These are phyloP conservation scores for Mactra quadrangularis DNA, from an alignment of 1,140 invertebrate genomes.

Conservation along the genomic window DNA sequence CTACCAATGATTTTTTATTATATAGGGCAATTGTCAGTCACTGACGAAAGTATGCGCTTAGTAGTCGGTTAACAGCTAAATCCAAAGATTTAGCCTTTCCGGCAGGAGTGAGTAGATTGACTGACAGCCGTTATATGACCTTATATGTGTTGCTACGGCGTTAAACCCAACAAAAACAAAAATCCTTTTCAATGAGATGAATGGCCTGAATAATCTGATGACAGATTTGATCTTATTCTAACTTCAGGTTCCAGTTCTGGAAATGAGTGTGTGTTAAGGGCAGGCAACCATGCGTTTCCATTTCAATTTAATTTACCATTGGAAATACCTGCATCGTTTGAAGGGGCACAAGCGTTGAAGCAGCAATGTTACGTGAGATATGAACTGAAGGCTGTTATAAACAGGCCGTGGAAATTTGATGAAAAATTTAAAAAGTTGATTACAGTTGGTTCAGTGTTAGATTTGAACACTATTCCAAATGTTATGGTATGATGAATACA, in stretches of 20 bases:
- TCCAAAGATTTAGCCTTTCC: too few relatives aligned
- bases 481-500: conserved; percentile 16
- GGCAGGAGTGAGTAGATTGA: too few relatives aligned
- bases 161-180: too few relatives aligned
- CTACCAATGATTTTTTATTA: too few relatives aligned
- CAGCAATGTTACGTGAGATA: conserved; percentile 28
- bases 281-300: conserved; percentile 44
- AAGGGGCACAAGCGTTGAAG: neutral
- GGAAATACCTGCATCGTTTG: conserved; percentile 39
- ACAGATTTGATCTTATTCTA: too few relatives aligned
- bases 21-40: too few relatives aligned
- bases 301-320: conserved; percentile 48
- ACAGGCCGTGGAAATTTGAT: conserved; percentile 55
- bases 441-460: conserved; percentile 22
- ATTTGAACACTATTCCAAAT: conserved; percentile 25
- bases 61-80: too few relatives aligned
- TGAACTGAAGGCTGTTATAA: conserved; percentile 43
- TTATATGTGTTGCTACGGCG: too few relatives aligned
- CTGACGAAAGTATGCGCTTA: too few relatives aligned
- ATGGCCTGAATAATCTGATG: too few relatives aligned
- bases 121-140: too few relatives aligned
- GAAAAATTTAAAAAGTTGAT: conserved; percentile 40
- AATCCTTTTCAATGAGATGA: too few relatives aligned
- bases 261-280: conserved; percentile 2
- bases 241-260: conserved; percentile 1